phyloP scores from a whole-genome alignment of 2,797 vertebrate genomes.

The Sylvilagus floridanus region DNA sequence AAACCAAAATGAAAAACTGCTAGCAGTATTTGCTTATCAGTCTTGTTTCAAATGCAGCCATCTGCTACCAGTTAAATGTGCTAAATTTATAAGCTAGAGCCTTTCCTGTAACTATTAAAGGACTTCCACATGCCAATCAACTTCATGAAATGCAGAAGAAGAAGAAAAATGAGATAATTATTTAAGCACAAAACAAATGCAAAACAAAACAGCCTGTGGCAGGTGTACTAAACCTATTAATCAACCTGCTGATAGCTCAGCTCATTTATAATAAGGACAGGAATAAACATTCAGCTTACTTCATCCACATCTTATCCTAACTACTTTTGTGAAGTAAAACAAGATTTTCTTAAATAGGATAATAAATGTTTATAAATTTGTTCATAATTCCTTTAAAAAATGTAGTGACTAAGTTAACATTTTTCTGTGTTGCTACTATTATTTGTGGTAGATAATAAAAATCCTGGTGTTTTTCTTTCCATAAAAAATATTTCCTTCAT shows the following conservation, averaged over 20 bases:
- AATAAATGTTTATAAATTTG: neutral
- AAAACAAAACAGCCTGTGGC: neutral
- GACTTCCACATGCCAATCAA: neutral
- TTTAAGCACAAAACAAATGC: neutral
- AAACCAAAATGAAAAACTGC: neutral
- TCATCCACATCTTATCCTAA: neutral
- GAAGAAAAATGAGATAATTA: slow-evolving; percentile 36
- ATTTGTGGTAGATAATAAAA: neutral
- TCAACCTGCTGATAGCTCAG: neutral
- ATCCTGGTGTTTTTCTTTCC: neutral
- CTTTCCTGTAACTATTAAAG: neutral
- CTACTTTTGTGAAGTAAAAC: neutral
- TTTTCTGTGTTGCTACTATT: slow-evolving; percentile 17
- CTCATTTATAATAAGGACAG: neutral
- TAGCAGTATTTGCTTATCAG: neutral
- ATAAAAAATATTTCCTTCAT: neutral
- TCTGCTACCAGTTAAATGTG: neutral
- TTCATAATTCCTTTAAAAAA: slow-evolving; percentile 19
- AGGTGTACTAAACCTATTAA: neutral
- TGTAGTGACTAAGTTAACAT: neutral
- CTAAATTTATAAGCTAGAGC: neutral
- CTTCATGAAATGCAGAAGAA: neutral
- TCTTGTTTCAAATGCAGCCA: neutral
- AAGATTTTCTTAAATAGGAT: neutral
- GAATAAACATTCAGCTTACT: neutral